These are phyloP conservation scores for Calameuta idolon DNA, from an alignment of 2,888 invertebrate genomes.

Conservation along the genomic window DNA sequence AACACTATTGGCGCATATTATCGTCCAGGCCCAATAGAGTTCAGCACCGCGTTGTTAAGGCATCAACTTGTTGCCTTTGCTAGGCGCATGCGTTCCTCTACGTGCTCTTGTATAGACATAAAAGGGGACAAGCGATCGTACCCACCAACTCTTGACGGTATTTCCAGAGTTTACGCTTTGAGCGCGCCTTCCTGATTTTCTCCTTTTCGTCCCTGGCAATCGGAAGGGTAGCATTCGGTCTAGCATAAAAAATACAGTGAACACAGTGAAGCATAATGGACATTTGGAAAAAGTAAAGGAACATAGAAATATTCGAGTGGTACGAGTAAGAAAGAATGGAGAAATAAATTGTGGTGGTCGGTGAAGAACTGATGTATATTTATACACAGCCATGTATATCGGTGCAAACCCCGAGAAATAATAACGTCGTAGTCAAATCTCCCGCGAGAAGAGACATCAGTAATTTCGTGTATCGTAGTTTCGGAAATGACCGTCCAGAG, in stretches of 20 bases:
- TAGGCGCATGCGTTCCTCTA: constrained; percentile 43
- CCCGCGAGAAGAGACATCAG: neutral
- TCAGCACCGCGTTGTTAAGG: constrained; percentile 34
- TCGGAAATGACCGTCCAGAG: neutral
- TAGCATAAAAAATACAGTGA: neutral
- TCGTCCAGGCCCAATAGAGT: constrained; percentile 21
- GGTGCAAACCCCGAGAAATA: neutral
- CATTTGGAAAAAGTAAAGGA: neutral
- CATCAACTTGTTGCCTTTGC: constrained; percentile 49
- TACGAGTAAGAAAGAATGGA: neutral
- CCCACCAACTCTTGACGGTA: neutral
- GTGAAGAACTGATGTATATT: neutral
- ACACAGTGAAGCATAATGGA: neutral
- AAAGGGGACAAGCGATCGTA: neutral
- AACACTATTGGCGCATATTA: constrained; percentile 6
- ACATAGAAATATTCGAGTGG: neutral
- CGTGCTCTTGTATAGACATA: neutral
- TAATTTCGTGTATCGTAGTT: neutral
- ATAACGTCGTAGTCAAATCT: neutral
- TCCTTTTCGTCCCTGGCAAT: neutral
- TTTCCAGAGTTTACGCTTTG: neutral
- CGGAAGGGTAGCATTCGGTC: neutral
- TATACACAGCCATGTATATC: too few relatives aligned
- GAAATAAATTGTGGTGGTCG: neutral
- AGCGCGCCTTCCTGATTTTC: neutral